Evolutionary conservation across 1,140 invertebrate genomes (phyloP), one percentile per base, ranked within the genome.

Genomic region (Caenorhabditis remanei): DNA sequence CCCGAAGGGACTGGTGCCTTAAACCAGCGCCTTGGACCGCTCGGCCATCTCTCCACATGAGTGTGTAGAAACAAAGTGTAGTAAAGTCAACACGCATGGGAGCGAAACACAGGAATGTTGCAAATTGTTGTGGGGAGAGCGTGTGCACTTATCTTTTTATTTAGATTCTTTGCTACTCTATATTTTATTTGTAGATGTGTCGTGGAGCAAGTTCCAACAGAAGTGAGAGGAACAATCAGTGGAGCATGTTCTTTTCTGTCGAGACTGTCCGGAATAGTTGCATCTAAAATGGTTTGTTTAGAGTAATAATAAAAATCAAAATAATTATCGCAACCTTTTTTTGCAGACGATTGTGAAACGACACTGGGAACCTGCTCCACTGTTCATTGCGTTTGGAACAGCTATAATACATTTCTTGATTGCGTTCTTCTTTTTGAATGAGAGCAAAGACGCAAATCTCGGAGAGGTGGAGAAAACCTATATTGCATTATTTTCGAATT

Each of bases 1-100:
- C 95, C 96, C 96, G 95, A 96, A 95, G 96, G 96, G 96, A 97
- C 96, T 97, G 96, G 96, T 97, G 96, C 96, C 96, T 97, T 96
- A 97, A 97, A 97, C 96, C 96, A 97, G 96, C 96, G 96, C 96
- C 96, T 97, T 97, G 97, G 96, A 97, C 96, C 96, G 96, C 96
- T 97, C 96, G 96, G 96, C 96, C 96, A 97, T 96, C 96, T 96
- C 97, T 55, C 83, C 83, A 43, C 56, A 43, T 84, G 11, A 32
- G 4, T 4, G 40, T 43, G 7, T 5, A n/a, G 16, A 24, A 14
- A 24, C 14, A 11, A 11, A n/a, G n/a, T n/a, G 19, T 8, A 58
- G 8, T 58, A n/a, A 65, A 65, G 13, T 2, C 24, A 40, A 65
- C 58, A 61, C 58, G 9, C 9, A 13, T 13, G 24, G 24, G 63